Conservation (phyloP, 1,140 invertebrate species). For the Caenorhabditis briggsae region DNA sequence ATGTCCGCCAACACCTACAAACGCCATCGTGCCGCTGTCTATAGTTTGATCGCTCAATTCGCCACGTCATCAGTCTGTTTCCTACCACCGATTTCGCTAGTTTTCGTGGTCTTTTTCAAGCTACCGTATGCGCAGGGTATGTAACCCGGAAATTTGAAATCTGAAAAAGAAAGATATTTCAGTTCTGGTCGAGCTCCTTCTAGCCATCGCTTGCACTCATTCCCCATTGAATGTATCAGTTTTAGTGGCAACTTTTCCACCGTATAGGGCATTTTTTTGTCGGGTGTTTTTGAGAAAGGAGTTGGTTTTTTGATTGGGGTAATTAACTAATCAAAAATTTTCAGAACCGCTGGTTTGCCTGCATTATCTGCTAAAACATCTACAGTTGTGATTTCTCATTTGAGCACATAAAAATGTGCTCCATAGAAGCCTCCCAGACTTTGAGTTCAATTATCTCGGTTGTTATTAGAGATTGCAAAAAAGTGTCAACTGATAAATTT, state of each 20-base stretch:
- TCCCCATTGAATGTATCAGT: background rate
- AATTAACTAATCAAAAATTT: background rate
- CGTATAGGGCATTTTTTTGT: background rate
- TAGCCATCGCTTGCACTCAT: background rate
- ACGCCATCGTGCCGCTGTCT: background rate
- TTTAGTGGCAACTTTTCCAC: background rate
- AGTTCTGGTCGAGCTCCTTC: background rate
- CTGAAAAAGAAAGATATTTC: background rate
- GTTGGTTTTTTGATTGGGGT: background rate
- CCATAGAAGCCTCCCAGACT: too few species aligned
- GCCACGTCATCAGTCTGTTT: conserved; percentile 12
- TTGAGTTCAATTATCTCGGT: too few species aligned
- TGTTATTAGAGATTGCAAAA: too few species aligned
- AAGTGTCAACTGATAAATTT: too few species aligned
- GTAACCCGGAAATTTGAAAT: background rate
- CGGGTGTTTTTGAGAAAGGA: background rate
- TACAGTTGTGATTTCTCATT: background rate
- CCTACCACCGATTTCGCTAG: background rate
- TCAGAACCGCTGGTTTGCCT: background rate
- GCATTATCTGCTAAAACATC: background rate
- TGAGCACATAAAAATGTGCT: background rate
- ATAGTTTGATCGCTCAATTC: background rate
- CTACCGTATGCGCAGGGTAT: background rate
- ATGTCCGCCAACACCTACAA: background rate
- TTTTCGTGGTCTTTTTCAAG: background rate